Evolutionary conservation across 53 echinoderm and acorn worm species (phyloP).

Genomic region (Luidia sarsii): DNA sequence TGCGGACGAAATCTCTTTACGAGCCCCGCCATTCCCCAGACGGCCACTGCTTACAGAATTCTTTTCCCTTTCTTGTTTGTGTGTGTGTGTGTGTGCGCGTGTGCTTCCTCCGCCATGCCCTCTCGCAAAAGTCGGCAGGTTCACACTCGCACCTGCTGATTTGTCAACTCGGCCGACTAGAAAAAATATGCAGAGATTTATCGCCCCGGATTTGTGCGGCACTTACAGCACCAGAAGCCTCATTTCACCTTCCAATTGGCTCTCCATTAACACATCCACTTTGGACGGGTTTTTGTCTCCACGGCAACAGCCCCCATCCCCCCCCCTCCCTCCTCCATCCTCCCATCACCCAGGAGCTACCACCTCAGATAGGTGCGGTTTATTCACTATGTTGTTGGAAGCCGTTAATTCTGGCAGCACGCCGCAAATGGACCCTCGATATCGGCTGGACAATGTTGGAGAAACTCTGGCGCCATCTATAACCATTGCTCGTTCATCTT

Average conservation of each 20-base stretch:
- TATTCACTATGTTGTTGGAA: conserved; percentile 11
- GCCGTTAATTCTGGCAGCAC: not conserved
- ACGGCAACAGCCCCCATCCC: too few relatives aligned
- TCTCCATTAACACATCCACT: too few relatives aligned
- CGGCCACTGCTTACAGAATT: not conserved
- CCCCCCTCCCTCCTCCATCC: too few relatives aligned
- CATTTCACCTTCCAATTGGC: too few relatives aligned
- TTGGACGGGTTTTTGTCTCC: too few relatives aligned
- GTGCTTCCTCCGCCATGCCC: too few relatives aligned
- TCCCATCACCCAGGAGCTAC: too few relatives aligned
- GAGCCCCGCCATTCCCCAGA: not conserved
- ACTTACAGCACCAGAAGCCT: too few relatives aligned
- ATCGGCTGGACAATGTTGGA: not conserved
- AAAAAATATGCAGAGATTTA: conserved; percentile 18
- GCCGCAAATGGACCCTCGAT: not conserved
- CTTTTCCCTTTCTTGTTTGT: too few relatives aligned
- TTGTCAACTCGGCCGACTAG: conserved; percentile 4
- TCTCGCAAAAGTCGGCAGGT: not conserved
- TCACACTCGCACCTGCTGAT: conserved; percentile 11
- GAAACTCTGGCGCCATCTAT: not conserved
- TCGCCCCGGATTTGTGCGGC: not conserved
- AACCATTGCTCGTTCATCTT: conserved; percentile 17
- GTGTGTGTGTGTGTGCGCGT: too few relatives aligned
- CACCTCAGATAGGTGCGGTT: too few relatives aligned
- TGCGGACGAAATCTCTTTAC: conserved; percentile 10